Percentiles rank a stretch among this genome's conserved stretches.
Evolutionary conservation across 2,888 invertebrate genomes (phyloP).

Genomic region (Dyspetes luteomarginatus): DNA sequence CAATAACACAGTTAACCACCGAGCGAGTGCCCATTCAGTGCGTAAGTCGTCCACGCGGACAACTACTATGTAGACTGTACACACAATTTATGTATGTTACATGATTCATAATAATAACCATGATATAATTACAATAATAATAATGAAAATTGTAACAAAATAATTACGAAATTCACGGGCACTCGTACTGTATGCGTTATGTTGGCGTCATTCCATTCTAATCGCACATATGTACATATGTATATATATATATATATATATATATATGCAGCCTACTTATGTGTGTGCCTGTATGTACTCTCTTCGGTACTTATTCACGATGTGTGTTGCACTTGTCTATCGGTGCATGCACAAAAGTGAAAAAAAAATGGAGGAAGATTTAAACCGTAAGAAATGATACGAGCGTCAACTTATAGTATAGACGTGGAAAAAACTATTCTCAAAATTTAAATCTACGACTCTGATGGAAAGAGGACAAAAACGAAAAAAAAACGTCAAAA

Average conservation of each 20-base stretch:
- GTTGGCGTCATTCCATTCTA: constrained; percentile 14
- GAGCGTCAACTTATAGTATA: too few species aligned
- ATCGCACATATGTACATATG: background rate
- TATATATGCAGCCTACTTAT: too few species aligned
- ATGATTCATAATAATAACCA: constrained; percentile 10
- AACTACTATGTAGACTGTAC: background rate
- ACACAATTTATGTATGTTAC: background rate
- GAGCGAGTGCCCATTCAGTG: constrained; percentile 6
- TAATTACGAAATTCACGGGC: constrained; percentile 23
- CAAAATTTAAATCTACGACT: too few species aligned
- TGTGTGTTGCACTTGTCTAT: background rate
- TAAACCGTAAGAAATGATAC: too few species aligned
- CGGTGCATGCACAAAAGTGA: background rate
- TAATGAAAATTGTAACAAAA: constrained; percentile 3
- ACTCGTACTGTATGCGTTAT: constrained; percentile 1
- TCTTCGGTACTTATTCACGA: background rate
- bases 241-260: too few species aligned
- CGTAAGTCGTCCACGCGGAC: constrained; percentile 43
- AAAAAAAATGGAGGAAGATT: too few species aligned
- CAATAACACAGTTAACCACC: constrained; percentile 43
- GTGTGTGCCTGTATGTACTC: too few species aligned
- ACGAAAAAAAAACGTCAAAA: too few species aligned
- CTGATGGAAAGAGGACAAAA: too few species aligned
- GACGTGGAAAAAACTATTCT: too few species aligned
- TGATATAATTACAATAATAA: constrained; percentile 9